Evolutionary conservation across 2,797 vertebrate genomes (phyloP).

Genomic region (Peromyscus aztecus): DNA sequence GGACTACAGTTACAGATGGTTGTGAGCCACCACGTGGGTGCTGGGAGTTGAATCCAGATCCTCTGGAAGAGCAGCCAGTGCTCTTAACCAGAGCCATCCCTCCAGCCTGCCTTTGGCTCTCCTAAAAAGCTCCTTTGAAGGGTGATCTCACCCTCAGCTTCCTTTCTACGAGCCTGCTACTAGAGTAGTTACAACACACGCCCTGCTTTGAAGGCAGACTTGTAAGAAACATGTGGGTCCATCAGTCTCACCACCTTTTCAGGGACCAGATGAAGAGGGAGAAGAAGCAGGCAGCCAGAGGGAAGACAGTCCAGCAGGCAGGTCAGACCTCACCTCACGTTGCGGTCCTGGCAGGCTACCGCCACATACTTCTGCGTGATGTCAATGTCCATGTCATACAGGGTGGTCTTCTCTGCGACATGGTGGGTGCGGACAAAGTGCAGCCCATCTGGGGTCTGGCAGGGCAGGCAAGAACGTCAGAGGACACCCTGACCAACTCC

Average conservation of each 20-base stretch:
- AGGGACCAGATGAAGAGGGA: not conserved
- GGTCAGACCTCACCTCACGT: slow-evolving; percentile 89
- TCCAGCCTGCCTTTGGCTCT: not conserved
- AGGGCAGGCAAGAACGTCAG: slow-evolving; percentile 33
- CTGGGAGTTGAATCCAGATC: not conserved
- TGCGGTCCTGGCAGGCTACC: slow-evolving; percentile 94
- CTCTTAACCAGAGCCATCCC: not conserved
- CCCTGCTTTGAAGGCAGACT: not conserved
- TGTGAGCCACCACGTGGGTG: not conserved
- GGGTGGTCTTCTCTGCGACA: slow-evolving; percentile 93
- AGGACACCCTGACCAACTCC: not conserved
- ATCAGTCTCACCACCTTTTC: not conserved
- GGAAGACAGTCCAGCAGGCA: not conserved
- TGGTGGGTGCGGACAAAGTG: slow-evolving; percentile 92
- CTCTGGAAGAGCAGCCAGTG: not conserved
- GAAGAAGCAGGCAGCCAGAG: not conserved
- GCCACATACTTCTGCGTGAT: slow-evolving; percentile 87
- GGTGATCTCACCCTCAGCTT: not conserved
- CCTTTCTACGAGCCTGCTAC: not conserved
- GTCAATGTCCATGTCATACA: slow-evolving; percentile 96
- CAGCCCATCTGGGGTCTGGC: slow-evolving; percentile 88
- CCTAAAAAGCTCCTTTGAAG: not conserved
- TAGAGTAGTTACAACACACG: not conserved
- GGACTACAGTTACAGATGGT: not conserved
- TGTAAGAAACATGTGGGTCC: not conserved